Evolutionary conservation across 2,797 vertebrate species (phyloP).

Genomic region (Tangara arthus): DNA sequence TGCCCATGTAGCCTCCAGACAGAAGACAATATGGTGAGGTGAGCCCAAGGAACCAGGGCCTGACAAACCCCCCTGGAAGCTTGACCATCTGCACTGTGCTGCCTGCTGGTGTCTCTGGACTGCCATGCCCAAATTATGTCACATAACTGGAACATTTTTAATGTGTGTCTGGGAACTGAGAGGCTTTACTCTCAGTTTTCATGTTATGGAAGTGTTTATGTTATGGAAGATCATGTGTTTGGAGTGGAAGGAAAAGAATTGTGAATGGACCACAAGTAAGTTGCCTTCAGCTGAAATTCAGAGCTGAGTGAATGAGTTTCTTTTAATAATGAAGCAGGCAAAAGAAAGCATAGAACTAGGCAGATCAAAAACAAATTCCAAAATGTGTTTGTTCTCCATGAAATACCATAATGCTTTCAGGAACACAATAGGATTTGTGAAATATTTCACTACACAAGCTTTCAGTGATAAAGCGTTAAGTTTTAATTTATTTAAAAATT

Average conservation of each 20-base stretch:
- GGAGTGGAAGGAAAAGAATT: neutral
- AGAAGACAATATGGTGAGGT: neutral
- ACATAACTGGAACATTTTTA: neutral
- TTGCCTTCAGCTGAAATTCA: neutral
- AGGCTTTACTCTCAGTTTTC: neutral
- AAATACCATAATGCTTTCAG: neutral
- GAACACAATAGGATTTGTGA: neutral
- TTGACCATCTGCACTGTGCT: accelerated
- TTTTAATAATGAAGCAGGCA: neutral
- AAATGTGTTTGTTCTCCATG: neutral
- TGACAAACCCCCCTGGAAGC: neutral
- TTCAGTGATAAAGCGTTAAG: neutral
- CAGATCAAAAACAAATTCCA: neutral
- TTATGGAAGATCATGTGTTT: neutral
- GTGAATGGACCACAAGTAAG: neutral
- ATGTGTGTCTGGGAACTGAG: neutral
- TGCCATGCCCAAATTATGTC: accelerated
- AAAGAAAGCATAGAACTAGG: neutral
- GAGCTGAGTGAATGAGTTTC: neutral
- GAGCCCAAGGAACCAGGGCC: neutral
- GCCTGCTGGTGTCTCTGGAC: neutral
- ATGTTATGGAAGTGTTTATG: no score
- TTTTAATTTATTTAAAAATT: neutral
- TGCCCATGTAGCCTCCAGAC: neutral
- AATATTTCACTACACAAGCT: neutral